A percentile compares a stretch with the other conserved stretches of the same genome.
phyloP scores from a whole-genome alignment of 1,140 invertebrate genomes.

The Zaprionus capensis region DNA sequence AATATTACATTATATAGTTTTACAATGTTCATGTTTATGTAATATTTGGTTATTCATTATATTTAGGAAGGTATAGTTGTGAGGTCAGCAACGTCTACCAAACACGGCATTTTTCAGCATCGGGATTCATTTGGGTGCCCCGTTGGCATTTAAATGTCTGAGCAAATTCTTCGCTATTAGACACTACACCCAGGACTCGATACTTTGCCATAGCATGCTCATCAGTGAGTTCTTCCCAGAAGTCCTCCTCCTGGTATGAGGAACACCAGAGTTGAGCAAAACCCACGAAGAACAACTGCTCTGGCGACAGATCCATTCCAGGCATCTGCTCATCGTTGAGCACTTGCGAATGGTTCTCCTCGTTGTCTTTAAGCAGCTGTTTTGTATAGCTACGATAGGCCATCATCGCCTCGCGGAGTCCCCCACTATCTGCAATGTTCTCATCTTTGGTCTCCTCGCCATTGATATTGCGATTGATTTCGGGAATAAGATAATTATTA shows the following conservation, averaged over 20 bases:
- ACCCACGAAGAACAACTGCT: slow-evolving; percentile 96
- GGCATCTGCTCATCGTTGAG: slow-evolving; percentile 88
- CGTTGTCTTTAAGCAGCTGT: slow-evolving; percentile 76
- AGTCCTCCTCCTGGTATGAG: slow-evolving; percentile 65
- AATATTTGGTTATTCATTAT: too few relatives aligned
- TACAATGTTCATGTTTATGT: slow-evolving; percentile 7
- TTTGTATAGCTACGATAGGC: slow-evolving; percentile 87
- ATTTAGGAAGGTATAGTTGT: too few relatives aligned
- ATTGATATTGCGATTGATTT: slow-evolving; percentile 86
- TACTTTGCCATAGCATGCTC: slow-evolving; percentile 76
- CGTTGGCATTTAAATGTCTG: slow-evolving; percentile 86
- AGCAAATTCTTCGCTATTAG: slow-evolving; percentile 88
- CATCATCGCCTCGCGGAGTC: slow-evolving; percentile 93
- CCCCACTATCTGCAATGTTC: slow-evolving; percentile 93
- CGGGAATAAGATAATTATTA: slow-evolving; percentile 65
- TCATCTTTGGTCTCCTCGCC: slow-evolving; percentile 88
- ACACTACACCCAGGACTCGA: slow-evolving; percentile 88
- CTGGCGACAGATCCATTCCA: slow-evolving; percentile 92
- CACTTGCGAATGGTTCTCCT: slow-evolving; percentile 70
- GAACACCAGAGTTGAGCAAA: slow-evolving; percentile 90
- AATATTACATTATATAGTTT: not conserved
- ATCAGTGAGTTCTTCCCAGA: slow-evolving; percentile 67
- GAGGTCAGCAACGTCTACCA: slow-evolving; percentile 40
- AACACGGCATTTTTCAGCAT: slow-evolving; percentile 80
- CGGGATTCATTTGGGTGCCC: slow-evolving; percentile 87